Percentiles rank a stretch among this genome's conserved stretches.
phyloP scores from a whole-genome alignment of 1,140 invertebrate genomes.

The Delia radicum region DNA sequence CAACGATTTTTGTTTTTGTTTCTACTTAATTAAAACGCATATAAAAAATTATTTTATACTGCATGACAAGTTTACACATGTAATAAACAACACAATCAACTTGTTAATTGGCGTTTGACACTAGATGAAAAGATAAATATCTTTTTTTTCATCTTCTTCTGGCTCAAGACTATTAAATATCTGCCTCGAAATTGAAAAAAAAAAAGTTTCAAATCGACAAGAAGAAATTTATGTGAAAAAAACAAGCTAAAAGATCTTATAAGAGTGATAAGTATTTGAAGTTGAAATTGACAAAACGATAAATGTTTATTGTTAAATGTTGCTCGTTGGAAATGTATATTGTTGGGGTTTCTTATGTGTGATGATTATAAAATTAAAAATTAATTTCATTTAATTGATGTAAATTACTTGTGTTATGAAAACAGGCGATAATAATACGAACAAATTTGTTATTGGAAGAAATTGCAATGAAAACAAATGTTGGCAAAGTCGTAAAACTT shows the following conservation, averaged over 20 bases:
- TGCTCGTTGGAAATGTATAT: background rate
- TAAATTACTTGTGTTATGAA: background rate
- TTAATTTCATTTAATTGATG: background rate
- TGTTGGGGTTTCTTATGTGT: background rate
- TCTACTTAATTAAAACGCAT: background rate
- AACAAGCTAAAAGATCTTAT: background rate
- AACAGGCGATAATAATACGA: no score
- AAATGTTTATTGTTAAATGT: no score
- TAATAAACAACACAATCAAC: constrained; percentile 13
- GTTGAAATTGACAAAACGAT: background rate
- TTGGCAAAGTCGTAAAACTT: no score
- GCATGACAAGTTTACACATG: constrained; percentile 17
- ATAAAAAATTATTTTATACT: background rate
- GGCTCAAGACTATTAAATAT: background rate
- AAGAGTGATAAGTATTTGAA: background rate
- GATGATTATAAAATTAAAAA: constrained; percentile 3
- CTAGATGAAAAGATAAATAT: constrained; percentile 4
- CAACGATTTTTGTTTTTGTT: background rate
- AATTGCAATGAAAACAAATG: no score
- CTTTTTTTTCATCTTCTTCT: background rate
- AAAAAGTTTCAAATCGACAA: background rate
- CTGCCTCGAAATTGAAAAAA: background rate
- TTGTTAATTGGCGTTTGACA: constrained; percentile 22
- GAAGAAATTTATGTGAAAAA: background rate
- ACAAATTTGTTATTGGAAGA: no score